A percentile compares a stretch with the other conserved stretches of the same genome.
phyloP scores from a whole-genome alignment of 1,140 invertebrate genomes.

The Lordiphosa stackelbergi region DNA sequence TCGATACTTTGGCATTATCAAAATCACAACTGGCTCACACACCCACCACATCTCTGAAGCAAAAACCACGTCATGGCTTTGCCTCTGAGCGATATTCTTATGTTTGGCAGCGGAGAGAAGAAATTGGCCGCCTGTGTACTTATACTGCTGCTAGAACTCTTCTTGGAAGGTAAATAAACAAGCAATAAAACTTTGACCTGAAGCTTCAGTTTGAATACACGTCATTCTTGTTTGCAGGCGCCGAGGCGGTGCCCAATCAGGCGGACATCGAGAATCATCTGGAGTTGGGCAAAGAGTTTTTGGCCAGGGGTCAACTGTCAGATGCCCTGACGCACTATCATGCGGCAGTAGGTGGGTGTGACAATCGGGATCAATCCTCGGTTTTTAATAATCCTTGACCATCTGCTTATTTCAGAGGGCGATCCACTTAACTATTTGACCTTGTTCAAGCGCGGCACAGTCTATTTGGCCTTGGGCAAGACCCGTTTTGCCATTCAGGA shows the following conservation, averaged over 20 bases:
- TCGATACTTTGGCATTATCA: conserved; percentile 19
- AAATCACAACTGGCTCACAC: conserved; percentile 37
- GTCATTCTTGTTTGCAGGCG: conserved; percentile 50
- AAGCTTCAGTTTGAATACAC: conserved; percentile 22
- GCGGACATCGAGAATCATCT: conserved; percentile 94
- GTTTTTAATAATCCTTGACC: not conserved
- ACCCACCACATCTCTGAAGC: conserved; percentile 33
- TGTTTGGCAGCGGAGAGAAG: conserved; percentile 58
- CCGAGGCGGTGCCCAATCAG: conserved; percentile 82
- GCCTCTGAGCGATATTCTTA: conserved; percentile 65
- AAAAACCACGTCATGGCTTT: conserved; percentile 52
- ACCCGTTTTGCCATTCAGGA: conserved; percentile 96
- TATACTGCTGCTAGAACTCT: conserved; percentile 66
- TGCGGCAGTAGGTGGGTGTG: conserved; percentile 91
- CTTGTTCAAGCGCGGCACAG: conserved; percentile 95
- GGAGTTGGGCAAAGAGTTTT: conserved; percentile 93
- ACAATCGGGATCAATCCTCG: not conserved
- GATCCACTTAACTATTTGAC: conserved; percentile 98
- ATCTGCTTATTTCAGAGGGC: conserved; percentile 84
- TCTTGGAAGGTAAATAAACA: conserved; percentile 61
- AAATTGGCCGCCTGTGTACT: conserved; percentile 68
- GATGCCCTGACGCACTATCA: conserved; percentile 99
- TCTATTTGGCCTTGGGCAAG: conserved; percentile 97
- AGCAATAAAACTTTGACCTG: conserved; percentile 5
- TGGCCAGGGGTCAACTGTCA: conserved; percentile 93